Conservation (phyloP, 2,113 vertebrate genomes). For the Oryzias melastigma region DNA sequence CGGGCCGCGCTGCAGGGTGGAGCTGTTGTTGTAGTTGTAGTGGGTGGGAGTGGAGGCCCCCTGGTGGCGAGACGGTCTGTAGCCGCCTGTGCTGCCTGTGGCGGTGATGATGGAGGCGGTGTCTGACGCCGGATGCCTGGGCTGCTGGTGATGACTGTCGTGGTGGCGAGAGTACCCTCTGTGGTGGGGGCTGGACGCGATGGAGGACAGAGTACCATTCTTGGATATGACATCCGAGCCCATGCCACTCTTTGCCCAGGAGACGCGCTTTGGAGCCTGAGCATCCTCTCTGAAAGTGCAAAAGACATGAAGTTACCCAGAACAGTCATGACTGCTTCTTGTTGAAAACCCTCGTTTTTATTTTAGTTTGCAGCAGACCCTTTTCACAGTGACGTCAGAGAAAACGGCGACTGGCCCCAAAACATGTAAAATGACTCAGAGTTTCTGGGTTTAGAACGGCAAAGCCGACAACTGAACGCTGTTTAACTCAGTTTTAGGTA, state of each 20-base stretch:
- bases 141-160: slow-evolving; percentile 73
- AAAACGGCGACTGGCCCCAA: no score
- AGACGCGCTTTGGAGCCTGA: slow-evolving; percentile 83
- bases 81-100: slow-evolving; percentile 72
- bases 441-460: no score
- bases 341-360: no score
- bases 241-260: slow-evolving; percentile 84
- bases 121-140: slow-evolving; percentile 73
- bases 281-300: slow-evolving; percentile 83
- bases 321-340: no score
- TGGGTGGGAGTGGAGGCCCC: slow-evolving; percentile 61
- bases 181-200: slow-evolving; percentile 78
- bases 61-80: slow-evolving; percentile 55
- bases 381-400: no score
- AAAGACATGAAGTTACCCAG: background rate
- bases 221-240: slow-evolving; percentile 86
- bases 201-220: slow-evolving; percentile 89
- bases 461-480: no score
- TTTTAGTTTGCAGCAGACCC: no score
- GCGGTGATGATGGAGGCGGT: slow-evolving; percentile 80
- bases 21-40: slow-evolving; percentile 70
- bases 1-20: slow-evolving; percentile 49
- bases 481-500: no score
- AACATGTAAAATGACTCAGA: no score
- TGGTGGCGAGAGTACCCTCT: slow-evolving; percentile 59